Evolutionary conservation across 2,113 vertebrate genomes (phyloP).

Genomic region (Solea senegalensis): DNA sequence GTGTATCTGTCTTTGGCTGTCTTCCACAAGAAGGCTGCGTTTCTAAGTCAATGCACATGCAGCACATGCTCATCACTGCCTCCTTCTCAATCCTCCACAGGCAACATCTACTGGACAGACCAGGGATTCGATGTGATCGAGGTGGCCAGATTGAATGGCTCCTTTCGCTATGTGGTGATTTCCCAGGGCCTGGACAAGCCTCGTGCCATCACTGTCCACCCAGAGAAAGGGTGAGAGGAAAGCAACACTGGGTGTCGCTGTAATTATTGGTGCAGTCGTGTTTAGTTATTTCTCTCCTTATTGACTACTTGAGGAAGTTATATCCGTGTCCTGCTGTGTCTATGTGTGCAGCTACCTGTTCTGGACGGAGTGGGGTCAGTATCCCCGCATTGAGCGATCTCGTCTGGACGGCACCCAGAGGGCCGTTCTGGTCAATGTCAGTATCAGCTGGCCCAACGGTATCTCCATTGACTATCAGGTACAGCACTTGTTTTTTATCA

Average conservation of each 20-base stretch:
- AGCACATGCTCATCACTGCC: neutral
- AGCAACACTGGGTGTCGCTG: neutral
- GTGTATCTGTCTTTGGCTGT: no score
- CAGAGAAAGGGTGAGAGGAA: conserved; percentile 89
- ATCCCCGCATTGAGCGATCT: conserved; percentile 94
- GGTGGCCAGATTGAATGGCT: conserved; percentile 94
- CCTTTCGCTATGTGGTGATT: conserved; percentile 96
- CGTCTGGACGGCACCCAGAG: conserved; percentile 90
- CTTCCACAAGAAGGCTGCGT: neutral
- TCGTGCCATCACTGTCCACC: conserved; percentile 94
- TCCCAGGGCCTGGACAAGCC: conserved; percentile 97
- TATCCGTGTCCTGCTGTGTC: conserved; percentile 11
- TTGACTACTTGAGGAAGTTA: conserved; percentile 19
- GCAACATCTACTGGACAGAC: conserved; percentile 99
- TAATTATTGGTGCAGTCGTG: neutral
- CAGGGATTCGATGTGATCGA: conserved; percentile 98
- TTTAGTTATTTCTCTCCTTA: conserved; percentile 10
- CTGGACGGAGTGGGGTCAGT: conserved; percentile 99
- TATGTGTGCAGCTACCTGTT: conserved; percentile 88
- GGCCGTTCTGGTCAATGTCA: conserved; percentile 90
- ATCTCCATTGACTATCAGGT: conserved; percentile 98
- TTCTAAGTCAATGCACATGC: neutral
- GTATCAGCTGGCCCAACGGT: conserved; percentile 98
- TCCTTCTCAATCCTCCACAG: conserved; percentile 65
- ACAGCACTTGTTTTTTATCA: neutral